Base-by-base conservation (phyloP, 2,888 invertebrate species). In the Argyra leucocephala region DNA sequence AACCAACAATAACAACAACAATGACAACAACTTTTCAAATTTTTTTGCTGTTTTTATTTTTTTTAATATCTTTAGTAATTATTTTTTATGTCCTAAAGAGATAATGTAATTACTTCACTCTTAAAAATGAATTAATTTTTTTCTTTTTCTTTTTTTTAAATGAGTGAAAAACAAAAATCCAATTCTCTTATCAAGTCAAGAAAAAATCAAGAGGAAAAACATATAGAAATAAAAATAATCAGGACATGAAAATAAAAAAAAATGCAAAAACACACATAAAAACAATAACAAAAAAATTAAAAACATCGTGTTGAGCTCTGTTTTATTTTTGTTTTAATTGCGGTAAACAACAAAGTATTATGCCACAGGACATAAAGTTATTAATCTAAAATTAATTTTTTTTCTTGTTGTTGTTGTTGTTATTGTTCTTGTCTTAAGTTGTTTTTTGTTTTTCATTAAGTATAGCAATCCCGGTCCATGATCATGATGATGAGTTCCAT, bases 361-460 rank as follows among this genome's bases (percentile, higher is more conserved):
- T 48, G 48, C 48, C 48, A 48, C 48, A 48, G 48, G 48, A n/a
- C n/a, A 48, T 48, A 48, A 48, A 48, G 48, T 48, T 48, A 48
- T 48, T 48, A 48, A 48, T 48, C 48, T 48, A 48, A 48, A 48
- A 48, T 48, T 48, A 48, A 48, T 48, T 48, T 37, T 37, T 48
- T 48, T 48, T 48, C 48, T 31, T 31, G 7, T 31, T n/a, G n/a
- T n/a, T n/a, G n/a, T n/a, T n/a, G n/a, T n/a, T n/a, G n/a, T n/a
- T n/a, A n/a, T n/a, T n/a, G n/a, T n/a, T n/a, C n/a, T n/a, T n/a
- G n/a, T n/a, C n/a, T n/a, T n/a, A n/a, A n/a, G n/a, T n/a, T n/a
- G n/a, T n/a, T n/a, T n/a, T n/a, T n/a, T n/a, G n/a, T n/a, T n/a
- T n/a, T n/a, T n/a, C n/a, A n/a, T n/a, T n/a, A n/a, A n/a, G n/a